Percentiles rank a stretch among this genome's conserved stretches.
phyloP scores from a whole-genome alignment of 2,113 vertebrate species.

The Rhodinocichla rosea region DNA sequence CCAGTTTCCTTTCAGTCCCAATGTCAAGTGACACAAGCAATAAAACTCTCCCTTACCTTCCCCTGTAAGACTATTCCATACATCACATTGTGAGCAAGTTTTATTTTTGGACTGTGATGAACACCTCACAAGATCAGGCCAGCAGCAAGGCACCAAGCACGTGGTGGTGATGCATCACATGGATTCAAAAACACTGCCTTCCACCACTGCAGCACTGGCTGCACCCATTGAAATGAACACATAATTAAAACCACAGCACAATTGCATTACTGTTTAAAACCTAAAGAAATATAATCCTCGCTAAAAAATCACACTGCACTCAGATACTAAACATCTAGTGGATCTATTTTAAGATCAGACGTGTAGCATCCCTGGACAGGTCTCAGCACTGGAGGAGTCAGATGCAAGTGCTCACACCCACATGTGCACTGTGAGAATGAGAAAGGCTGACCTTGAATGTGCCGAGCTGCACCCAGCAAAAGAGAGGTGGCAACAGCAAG shows the following conservation, averaged over 20 bases:
- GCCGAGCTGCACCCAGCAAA: neutral
- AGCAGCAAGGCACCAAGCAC: constrained; percentile 3
- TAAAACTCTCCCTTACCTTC: constrained; percentile 28
- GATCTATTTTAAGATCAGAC: neutral
- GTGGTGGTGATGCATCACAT: constrained; percentile 34
- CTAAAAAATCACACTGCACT: neutral
- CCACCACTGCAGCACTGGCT: neutral
- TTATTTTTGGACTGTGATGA: constrained; percentile 65
- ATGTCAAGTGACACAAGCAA: constrained; percentile 34
- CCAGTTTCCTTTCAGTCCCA: constrained; percentile 8
- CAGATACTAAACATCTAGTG: neutral
- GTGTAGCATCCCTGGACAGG: neutral
- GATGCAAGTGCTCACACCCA: neutral
- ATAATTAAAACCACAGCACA: neutral
- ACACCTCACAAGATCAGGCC: constrained; percentile 36
- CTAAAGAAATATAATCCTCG: neutral
- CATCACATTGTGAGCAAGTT: constrained; percentile 54
- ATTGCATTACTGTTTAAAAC: neutral
- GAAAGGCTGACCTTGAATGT: neutral
- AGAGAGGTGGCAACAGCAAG: neutral
- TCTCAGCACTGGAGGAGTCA: neutral
- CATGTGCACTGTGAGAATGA: rapidly evolving
- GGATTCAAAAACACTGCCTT: neutral
- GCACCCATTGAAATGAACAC: neutral
- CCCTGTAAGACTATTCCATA: constrained; percentile 61